A percentile compares a stretch with the other conserved stretches of the same genome.
Conservation (phyloP, 2,888 invertebrate genomes). For the Habroteleia sp. region DNA sequence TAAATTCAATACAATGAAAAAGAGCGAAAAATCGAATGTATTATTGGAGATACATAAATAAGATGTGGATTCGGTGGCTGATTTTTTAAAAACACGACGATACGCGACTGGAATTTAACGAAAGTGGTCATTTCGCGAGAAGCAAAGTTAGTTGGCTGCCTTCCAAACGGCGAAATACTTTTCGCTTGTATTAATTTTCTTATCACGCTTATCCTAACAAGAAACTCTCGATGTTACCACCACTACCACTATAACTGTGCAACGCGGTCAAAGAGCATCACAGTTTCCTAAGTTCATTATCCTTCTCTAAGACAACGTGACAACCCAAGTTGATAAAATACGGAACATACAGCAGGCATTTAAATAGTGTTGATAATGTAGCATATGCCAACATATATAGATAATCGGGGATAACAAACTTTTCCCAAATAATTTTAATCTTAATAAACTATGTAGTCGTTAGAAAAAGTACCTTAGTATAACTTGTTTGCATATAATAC, state of each 20-base stretch:
- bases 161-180: conserved; percentile 54
- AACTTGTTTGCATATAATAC: no score
- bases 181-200: conserved; percentile 63
- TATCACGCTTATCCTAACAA: conserved; percentile 62
- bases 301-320: conserved; percentile 53
- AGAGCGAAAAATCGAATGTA: conserved; percentile 29
- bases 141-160: conserved; percentile 46
- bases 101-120: conserved; percentile 53
- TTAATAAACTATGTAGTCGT: no score
- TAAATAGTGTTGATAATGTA: conserved; percentile 52
- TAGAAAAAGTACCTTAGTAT: no score
- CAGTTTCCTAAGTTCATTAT: conserved; percentile 63
- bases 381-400: conserved; percentile 29
- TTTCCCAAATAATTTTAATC: no score
- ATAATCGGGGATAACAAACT: no score
- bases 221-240: conserved; percentile 47
- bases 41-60: conserved; percentile 22
- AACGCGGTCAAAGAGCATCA: conserved; percentile 57
- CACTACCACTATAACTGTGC: conserved; percentile 50
- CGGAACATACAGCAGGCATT: conserved; percentile 32
- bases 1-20: no score
- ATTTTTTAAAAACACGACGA: conserved; percentile 51
- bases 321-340: conserved; percentile 60
- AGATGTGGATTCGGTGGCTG: conserved; percentile 30
- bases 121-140: conserved; percentile 51